Percentiles rank a stretch among this genome's conserved stretches.
Conservation (phyloP, 1,140 invertebrate genomes). For the Magallana angulata region DNA sequence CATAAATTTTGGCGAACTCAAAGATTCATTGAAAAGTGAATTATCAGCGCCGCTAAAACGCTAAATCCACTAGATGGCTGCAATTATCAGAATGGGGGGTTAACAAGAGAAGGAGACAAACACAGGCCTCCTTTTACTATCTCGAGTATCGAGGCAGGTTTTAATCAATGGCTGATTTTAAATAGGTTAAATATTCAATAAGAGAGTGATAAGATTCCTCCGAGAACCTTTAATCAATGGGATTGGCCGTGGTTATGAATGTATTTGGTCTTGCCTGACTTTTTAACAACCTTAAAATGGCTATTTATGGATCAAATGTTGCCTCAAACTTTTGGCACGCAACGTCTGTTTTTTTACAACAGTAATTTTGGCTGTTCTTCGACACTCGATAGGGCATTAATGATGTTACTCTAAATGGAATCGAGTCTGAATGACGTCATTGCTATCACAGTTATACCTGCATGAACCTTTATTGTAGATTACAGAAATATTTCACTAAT, state of each 20-base stretch:
- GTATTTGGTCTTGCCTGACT: background rate
- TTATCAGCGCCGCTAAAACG: background rate
- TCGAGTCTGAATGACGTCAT: too few relatives aligned
- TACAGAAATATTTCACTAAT: too few relatives aligned
- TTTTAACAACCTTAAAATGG: background rate
- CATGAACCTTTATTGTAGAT: too few relatives aligned
- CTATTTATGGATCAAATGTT: background rate
- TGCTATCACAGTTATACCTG: too few relatives aligned
- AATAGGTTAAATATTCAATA: slow-evolving; percentile 26
- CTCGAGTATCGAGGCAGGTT: background rate
- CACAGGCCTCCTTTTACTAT: background rate
- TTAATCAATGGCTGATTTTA: slow-evolving; percentile 15
- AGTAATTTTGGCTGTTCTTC: too few relatives aligned
- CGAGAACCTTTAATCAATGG: background rate
- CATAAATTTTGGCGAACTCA: background rate
- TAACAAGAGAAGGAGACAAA: background rate
- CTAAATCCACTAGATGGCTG: background rate
- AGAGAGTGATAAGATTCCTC: background rate
- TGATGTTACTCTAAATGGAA: too few relatives aligned
- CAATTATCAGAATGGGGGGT: background rate
- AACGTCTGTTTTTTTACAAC: too few relatives aligned
- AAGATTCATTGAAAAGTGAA: slow-evolving; percentile 1
- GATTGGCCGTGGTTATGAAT: background rate
- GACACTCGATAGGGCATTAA: too few relatives aligned
- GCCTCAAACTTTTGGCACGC: too few relatives aligned